Percentiles rank a stretch among this genome's conserved stretches.
Evolutionary conservation across 2,888 invertebrate genomes (phyloP).

Genomic region (Diarsia brunnea): DNA sequence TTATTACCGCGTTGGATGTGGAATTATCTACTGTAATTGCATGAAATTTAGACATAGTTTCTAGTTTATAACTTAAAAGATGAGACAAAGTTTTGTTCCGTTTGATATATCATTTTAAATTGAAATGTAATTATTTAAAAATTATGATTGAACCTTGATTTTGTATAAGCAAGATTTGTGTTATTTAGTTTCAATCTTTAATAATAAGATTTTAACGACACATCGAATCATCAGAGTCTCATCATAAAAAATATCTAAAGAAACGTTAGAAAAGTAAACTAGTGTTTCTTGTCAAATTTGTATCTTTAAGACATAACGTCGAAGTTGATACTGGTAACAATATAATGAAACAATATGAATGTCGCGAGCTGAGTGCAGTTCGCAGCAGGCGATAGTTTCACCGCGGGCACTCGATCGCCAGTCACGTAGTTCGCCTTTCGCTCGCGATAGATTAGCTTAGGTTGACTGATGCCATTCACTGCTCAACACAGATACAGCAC

Average conservation of each 20-base stretch:
- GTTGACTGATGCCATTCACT: conserved; percentile 76
- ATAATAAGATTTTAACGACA: conserved; percentile 41
- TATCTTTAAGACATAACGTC: conserved; percentile 37
- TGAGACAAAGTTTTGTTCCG: conserved; percentile 70
- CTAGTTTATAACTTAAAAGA: conserved; percentile 78
- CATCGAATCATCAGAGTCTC: conserved; percentile 66
- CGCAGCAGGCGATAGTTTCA: conserved; percentile 14
- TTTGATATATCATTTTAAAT: conserved; percentile 59
- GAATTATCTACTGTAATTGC: conserved; percentile 79
- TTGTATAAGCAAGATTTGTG: conserved; percentile 44
- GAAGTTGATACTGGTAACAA: conserved; percentile 32
- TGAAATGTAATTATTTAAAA: conserved; percentile 42
- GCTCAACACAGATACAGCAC: conserved; percentile 76
- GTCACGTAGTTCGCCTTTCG: conserved; percentile 55
- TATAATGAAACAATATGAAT: conserved; percentile 25
- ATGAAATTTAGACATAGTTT: conserved; percentile 83
- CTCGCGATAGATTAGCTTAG: conserved; percentile 65
- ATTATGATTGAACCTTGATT: conserved; percentile 54
- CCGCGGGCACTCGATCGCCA: conserved; percentile 39
- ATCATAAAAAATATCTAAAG: conserved; percentile 51
- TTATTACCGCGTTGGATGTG: conserved; percentile 70
- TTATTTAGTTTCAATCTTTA: conserved; percentile 36
- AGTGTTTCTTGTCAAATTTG: conserved; percentile 42
- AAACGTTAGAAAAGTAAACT: conserved; percentile 39
- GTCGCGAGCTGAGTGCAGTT: conserved; percentile 32